Conservation (phyloP, 2,113 vertebrate genomes). For the Chlorocebus sabaeus region DNA sequence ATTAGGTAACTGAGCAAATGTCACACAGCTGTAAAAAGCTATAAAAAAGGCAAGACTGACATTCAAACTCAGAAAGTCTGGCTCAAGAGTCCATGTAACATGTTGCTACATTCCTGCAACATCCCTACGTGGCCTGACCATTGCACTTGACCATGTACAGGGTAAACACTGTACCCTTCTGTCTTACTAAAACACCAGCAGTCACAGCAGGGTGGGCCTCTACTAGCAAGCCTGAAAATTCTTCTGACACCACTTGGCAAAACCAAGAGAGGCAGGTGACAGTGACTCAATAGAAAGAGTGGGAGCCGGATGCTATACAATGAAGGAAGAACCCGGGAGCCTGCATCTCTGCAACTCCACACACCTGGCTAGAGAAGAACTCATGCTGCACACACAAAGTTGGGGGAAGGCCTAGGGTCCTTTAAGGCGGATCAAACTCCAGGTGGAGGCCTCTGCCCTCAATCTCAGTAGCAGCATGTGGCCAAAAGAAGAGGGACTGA, state of each 20-base stretch:
- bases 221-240: neutral
- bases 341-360: neutral
- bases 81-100: neutral
- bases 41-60: neutral
- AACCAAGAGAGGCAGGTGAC: neutral
- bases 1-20: neutral
- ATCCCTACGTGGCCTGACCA: too few relatives aligned
- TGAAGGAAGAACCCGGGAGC: neutral
- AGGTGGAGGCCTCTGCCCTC: neutral
- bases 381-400: neutral
- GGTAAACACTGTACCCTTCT: neutral
- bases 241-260: neutral
- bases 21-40: neutral
- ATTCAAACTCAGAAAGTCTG: neutral
- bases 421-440: neutral
- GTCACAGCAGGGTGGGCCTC: neutral
- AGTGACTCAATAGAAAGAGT: fast-evolving
- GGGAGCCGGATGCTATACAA: neutral
- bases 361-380: neutral
- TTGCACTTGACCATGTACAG: too few relatives aligned
- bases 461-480: neutral
- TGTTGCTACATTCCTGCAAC: too few relatives aligned
- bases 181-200: conserved; percentile 14
- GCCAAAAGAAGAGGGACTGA: neutral
- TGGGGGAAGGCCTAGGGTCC: neutral